phyloP scores from a whole-genome alignment of 2,797 vertebrate species.

The Eulemur albifrons region DNA sequence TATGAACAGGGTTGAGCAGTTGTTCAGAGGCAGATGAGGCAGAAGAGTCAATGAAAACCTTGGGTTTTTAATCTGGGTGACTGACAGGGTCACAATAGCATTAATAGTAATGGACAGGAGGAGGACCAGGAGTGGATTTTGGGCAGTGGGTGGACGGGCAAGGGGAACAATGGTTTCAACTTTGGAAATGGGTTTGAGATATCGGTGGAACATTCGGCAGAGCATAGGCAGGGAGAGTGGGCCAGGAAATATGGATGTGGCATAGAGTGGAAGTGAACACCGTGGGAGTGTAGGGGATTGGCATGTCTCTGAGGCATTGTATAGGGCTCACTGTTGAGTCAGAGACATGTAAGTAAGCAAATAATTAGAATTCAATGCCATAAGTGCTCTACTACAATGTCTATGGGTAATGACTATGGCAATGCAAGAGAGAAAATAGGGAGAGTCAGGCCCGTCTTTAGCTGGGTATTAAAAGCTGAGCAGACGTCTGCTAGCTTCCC shows the following conservation, averaged over 20 bases:
- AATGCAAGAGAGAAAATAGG: not conserved
- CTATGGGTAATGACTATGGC: accelerated
- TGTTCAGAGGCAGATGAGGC: not conserved
- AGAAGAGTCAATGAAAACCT: not conserved
- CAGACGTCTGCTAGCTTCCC: not conserved
- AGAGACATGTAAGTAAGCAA: not conserved
- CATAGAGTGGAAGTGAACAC: not conserved
- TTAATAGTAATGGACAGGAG: not conserved
- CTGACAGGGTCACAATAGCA: not conserved
- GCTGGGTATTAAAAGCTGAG: not conserved
- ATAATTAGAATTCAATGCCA: not conserved
- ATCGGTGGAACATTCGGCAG: no score
- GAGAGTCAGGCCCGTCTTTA: not conserved
- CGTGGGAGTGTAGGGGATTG: not conserved
- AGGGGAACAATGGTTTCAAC: not conserved
- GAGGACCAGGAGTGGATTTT: not conserved
- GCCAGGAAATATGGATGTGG: not conserved
- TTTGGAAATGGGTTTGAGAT: not conserved
- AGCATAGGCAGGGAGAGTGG: not conserved
- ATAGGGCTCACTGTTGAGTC: not conserved
- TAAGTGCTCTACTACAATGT: accelerated
- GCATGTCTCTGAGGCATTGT: no score
- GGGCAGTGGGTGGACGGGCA: not conserved
- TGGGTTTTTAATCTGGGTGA: not conserved
- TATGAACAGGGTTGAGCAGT: not conserved